Conservation (phyloP, 2,888 invertebrate genomes). For the Bursaphelenchus okinawaensis region DNA sequence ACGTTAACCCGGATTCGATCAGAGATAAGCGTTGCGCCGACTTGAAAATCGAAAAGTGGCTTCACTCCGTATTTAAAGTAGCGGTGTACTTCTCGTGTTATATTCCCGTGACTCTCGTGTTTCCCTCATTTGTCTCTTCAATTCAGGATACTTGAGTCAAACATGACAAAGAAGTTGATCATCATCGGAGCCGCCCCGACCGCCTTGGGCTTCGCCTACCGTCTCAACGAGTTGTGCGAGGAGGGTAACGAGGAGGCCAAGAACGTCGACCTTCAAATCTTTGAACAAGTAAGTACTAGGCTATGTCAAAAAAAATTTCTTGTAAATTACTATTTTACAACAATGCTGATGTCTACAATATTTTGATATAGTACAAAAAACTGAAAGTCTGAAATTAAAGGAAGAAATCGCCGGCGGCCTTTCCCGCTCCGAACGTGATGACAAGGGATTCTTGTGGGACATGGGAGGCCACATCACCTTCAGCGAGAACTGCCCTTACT, state of each 20-base stretch:
- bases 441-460: conserved; percentile 57
- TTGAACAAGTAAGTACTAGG: conserved; percentile 40
- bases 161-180: conserved; percentile 34
- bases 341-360: too few relatives aligned
- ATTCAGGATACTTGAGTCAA: neutral
- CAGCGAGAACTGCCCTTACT: conserved; percentile 56
- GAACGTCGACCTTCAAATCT: conserved; percentile 44
- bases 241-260: conserved; percentile 35
- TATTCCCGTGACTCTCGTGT: neutral
- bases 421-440: conserved; percentile 51
- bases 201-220: conserved; percentile 54
- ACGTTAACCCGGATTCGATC: neutral
- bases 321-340: too few relatives aligned
- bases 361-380: too few relatives aligned
- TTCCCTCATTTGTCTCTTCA: too few relatives aligned
- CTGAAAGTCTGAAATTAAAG: too few relatives aligned
- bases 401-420: conserved; percentile 45
- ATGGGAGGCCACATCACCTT: conserved; percentile 58
- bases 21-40: neutral
- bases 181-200: conserved; percentile 56
- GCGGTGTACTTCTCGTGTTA: neutral
- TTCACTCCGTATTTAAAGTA: neutral
- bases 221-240: conserved; percentile 48
- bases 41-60: neutral
- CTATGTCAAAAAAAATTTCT: too few relatives aligned